These are phyloP conservation scores for Maconellicoccus hirsutus DNA, from an alignment of 1,140 invertebrate species.

Conservation along the genomic window DNA sequence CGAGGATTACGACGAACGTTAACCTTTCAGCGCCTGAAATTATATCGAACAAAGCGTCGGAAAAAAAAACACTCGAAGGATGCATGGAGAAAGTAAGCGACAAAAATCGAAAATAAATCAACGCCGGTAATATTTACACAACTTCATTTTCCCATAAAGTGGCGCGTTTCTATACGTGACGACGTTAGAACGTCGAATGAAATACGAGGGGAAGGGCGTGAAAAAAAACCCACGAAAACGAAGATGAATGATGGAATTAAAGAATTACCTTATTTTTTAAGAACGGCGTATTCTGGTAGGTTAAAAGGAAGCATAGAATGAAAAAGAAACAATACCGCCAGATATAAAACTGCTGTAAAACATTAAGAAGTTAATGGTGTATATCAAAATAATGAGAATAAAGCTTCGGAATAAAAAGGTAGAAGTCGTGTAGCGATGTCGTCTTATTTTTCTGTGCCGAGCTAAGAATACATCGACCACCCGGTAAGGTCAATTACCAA, in stretches of 20 bases:
- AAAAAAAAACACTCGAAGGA: neutral
- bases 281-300: neutral
- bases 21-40: no score
- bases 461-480: constrained; percentile 10
- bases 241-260: constrained; percentile 21
- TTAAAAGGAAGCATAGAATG: neutral
- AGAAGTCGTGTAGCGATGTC: constrained; percentile 20
- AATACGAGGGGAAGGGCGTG: neutral
- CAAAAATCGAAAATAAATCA: constrained; percentile 17
- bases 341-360: constrained; percentile 22
- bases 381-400: constrained; percentile 23
- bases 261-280: constrained; percentile 5
- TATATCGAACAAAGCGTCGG: no score
- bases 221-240: constrained; percentile 6
- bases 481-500: constrained; percentile 22
- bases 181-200: neutral
- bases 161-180: constrained; percentile 7
- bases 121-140: constrained; percentile 15
- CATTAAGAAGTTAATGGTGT: constrained; percentile 22
- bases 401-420: constrained; percentile 20
- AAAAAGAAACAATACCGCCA: constrained; percentile 19
- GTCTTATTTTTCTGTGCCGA: constrained; percentile 11
- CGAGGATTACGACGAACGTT: no score
- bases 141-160: constrained; percentile 17
- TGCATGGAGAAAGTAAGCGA: neutral